Base-by-base conservation (phyloP, 2,113 vertebrate genomes). In the Progne subis region DNA sequence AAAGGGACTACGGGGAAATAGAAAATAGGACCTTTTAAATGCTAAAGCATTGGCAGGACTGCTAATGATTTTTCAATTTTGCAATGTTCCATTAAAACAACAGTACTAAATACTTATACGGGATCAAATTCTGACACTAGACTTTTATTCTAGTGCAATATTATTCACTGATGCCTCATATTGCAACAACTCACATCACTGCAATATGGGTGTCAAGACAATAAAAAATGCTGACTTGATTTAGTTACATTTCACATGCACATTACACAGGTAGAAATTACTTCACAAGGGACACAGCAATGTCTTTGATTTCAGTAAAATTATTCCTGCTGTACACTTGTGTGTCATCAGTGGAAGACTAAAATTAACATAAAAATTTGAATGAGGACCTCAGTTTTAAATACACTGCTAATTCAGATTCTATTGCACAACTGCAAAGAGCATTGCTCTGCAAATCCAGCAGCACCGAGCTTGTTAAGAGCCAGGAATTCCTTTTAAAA, bases 41-140 rank as follows among this genome's bases (percentile, higher is more conserved):
- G 64, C 56, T 90, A 92, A 86, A 88, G 77, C 61, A 44, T 71
- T 91, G 92, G 80, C 91, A 95, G 69, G 56, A 88, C 77, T 95
- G 29, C 92, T 92, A 87, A 94, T 64, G 88, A 95, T 96, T 94
- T 75, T 94, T 90, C 96, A 91, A 25, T 89, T 95, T 94, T 91
- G 92, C 69, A 79, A 76, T 41, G 56, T 84, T 95, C 86, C 86
- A 89, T 92, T 92, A 88, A 94, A 92, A 93, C 52, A 64, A 94
- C 60, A 78, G 56, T 68, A 68, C 57, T 86, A 89, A 94, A 74
- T 44, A 79, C 55, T 88, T 92, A 64, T 2, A 61, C 39, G 71
- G 88, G 71, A 93, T 93, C 72, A 91, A 69, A 91, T 91, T 88
- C 92, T 70, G 94, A 93, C 86, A 94, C 5, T 13, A 68, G 46